phyloP scores from a whole-genome alignment of 2,888 invertebrate genomes.

The Sinohyriopsis cumingii region DNA sequence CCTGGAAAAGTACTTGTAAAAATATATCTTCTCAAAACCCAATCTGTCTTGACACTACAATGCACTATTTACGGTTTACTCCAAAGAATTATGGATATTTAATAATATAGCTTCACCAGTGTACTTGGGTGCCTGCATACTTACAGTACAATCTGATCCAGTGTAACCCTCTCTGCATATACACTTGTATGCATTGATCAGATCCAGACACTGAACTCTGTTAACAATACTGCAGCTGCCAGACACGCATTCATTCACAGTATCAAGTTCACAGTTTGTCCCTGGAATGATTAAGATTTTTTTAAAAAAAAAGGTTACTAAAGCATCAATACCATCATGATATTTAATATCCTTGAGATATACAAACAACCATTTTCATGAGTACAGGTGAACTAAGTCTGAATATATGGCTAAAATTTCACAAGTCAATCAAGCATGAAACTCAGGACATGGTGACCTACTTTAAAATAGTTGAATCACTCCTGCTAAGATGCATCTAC shows the following conservation, averaged over 20 bases:
- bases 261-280: constrained; percentile 20
- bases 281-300: constrained; percentile 14
- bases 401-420: too few relatives aligned
- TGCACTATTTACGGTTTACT: constrained; percentile 43
- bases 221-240: constrained; percentile 12
- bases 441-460: too few relatives aligned
- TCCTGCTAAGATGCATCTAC: too few relatives aligned
- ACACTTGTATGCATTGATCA: constrained; percentile 29
- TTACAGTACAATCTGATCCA: constrained; percentile 47
- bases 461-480: too few relatives aligned
- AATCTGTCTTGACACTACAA: constrained; percentile 6
- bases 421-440: too few relatives aligned
- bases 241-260: constrained; percentile 20
- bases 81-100: neutral
- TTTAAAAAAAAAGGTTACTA: too few relatives aligned
- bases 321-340: too few relatives aligned
- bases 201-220: constrained; percentile 19
- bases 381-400: too few relatives aligned
- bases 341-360: too few relatives aligned
- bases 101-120: neutral
- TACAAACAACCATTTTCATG: too few relatives aligned
- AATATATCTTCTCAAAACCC: too few relatives aligned
- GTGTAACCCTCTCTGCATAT: constrained; percentile 32
- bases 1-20: too few relatives aligned
- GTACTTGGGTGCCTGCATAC: neutral